phyloP scores from a whole-genome alignment of 1,140 invertebrate genomes.

The Temnothorax curvispinosus region DNA sequence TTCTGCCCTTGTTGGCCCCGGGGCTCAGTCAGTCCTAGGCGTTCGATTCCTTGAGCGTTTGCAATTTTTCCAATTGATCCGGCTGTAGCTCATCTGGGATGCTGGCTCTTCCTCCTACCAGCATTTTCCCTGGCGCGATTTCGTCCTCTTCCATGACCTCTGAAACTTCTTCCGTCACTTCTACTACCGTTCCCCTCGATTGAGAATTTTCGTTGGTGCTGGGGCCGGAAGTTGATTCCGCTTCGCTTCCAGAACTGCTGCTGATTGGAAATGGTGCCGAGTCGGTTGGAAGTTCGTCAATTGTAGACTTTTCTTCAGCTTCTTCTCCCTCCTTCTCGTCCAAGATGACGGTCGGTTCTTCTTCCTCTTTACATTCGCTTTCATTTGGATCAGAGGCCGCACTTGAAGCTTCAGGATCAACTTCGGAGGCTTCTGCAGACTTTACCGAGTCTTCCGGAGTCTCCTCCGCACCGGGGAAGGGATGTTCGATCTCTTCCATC shows the following conservation, averaged over 20 bases:
- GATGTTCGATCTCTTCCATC: slow-evolving; percentile 92
- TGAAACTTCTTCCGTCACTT: slow-evolving; percentile 72
- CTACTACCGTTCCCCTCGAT: slow-evolving; percentile 77
- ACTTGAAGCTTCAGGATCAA: slow-evolving; percentile 70
- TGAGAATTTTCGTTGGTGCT: slow-evolving; percentile 88
- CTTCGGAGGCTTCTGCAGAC: slow-evolving; percentile 59
- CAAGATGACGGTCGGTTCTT: slow-evolving; percentile 60
- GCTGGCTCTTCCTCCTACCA: slow-evolving; percentile 90
- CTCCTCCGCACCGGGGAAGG: slow-evolving; percentile 86
- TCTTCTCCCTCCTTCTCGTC: slow-evolving; percentile 71
- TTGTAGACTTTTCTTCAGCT: slow-evolving; percentile 78
- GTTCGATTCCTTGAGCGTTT: slow-evolving; percentile 95
- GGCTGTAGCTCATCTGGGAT: slow-evolving; percentile 95
- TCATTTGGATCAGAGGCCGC: slow-evolving; percentile 59
- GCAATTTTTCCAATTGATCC: slow-evolving; percentile 92
- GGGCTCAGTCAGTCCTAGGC: slow-evolving; percentile 88
- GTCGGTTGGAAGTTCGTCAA: slow-evolving; percentile 84
- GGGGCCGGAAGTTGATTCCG: slow-evolving; percentile 87
- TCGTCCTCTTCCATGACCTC: slow-evolving; percentile 85
- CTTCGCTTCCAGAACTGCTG: slow-evolving; percentile 88
- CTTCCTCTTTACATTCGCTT: slow-evolving; percentile 71
- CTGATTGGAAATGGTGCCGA: slow-evolving; percentile 87
- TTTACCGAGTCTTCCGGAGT: slow-evolving; percentile 68
- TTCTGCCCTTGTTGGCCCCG: slow-evolving; percentile 79
- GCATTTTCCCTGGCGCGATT: slow-evolving; percentile 89